Base-by-base conservation (phyloP, 2,113 vertebrate species). In the Phodopus roborovskii region DNA sequence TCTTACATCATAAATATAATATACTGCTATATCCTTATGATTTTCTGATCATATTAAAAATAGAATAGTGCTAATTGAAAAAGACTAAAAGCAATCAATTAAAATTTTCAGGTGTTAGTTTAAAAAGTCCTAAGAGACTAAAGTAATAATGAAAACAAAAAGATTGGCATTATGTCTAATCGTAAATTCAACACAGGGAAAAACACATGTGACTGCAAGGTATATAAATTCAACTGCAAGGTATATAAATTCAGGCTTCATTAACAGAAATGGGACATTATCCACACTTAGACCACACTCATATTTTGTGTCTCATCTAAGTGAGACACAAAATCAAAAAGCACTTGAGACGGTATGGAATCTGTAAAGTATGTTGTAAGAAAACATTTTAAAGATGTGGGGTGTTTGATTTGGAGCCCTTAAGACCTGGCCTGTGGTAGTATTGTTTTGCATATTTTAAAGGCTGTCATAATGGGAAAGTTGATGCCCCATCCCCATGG, bases 81-180 rank as follows among this genome's bases (percentile, higher is more conserved):
- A 90, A 17, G 12, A 81, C 12, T 45, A 50, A 97, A 90, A 92
- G 5, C 15, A 88, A 64, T 28, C 16, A 30, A 15, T 66, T 94
- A 88, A 64, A 71, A 45, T 30, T 39, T 87, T 96, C 28, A 85
- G 77, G 33, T 89, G 88, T 82, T 90, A 95, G 75, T 84, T 19
- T 48, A 39, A 86, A 28, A 92, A 84, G 1, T 89, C 30, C 19
- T 86, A 42, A 88, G 60, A 68, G 36, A 74, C 39, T 89, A 86
- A 91, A 91, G 15, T 86, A 45, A 91, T 53, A 71, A 64, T 83
- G 78, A 81, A 71, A 90, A 60, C 66, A 82, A 30, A 90, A 92
- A 77, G 5, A 60, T 39, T 82, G 58, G 33, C 8, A 4, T 94
- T 88, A 30, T 82, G 60, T 36, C 50, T 90, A 89, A 45, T 30